Evolutionary conservation across 2,797 vertebrate species (phyloP), one percentile per base, ranked within the genome.

Genomic region (Prunella strophiata): DNA sequence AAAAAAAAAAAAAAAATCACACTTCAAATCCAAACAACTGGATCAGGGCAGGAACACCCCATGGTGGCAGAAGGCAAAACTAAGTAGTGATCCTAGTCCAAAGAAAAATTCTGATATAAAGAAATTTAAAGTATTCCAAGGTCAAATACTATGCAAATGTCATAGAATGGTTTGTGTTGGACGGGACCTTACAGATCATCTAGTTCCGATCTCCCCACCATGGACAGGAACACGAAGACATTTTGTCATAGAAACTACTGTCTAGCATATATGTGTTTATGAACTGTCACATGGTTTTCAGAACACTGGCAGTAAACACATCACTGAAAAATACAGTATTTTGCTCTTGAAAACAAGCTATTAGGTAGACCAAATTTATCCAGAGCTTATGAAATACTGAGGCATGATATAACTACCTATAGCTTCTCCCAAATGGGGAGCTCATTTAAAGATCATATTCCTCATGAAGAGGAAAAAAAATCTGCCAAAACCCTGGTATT

Each of bases 181-280:
- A 45, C 58, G 11, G 6, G 11, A 45, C 7, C 5, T 65, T 38
- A 65, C 7, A 79, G 11, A n/a, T 11, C 19, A 30, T 27, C 11
- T 17, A 58, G 32, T 25, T 52, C 38, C 0, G 0, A 18, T 3
- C 7, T 34, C n/a, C 20, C 11, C 12, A 26, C 3, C 8, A 21
- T 11, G 25, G n/a, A 7, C 30, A 74, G 11, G 25, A 38, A 30
- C 25, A 67, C 0, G 2, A 79, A 70, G n/a, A 81, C 6, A 22
- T 1, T 52, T 7, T 32, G 26, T 36, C 40, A 55, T 2, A 70
- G 11, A 78, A 82, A 81, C 8, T 18, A 12, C 3, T 13, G 47
- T 62, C 45, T 51, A 72, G 36, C 16, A 77, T 13, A 38, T 5
- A 25, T 8, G 1, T 18, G 40, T 62, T 83, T 59, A 81, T 50